Evolutionary conservation across 2,797 vertebrate genomes (phyloP).

Genomic region (Pseudochaenichthys georgianus): DNA sequence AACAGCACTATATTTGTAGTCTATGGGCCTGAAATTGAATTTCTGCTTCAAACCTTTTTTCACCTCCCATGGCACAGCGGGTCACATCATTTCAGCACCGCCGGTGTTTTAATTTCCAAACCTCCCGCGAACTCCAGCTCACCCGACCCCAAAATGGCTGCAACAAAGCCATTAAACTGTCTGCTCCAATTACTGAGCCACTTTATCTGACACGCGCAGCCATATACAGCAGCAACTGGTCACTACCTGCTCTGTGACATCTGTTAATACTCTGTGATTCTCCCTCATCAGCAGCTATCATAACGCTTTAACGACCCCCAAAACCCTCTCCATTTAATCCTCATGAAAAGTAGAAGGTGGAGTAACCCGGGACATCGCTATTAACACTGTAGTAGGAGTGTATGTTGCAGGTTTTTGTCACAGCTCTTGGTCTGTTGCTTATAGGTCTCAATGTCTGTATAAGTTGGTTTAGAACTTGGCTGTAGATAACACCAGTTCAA

Average conservation of each 20-base stretch:
- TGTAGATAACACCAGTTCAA: too few species aligned
- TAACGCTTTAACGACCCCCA: constrained; percentile 47
- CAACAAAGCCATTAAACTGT: constrained; percentile 68
- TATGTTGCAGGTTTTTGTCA: constrained; percentile 8
- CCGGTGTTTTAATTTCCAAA: constrained; percentile 55
- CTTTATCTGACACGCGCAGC: constrained; percentile 54
- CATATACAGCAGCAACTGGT: constrained; percentile 35
- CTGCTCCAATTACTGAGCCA: constrained; percentile 64
- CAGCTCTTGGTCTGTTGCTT: constrained; percentile 4
- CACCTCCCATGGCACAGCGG: constrained; percentile 52
- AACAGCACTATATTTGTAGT: constrained; percentile 51
- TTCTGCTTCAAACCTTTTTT: constrained; percentile 44
- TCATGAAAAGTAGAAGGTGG: constrained; percentile 30
- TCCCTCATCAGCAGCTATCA: constrained; percentile 43
- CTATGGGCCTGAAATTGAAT: constrained; percentile 65
- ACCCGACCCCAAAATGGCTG: constrained; percentile 60
- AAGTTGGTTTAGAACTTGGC: too few species aligned
- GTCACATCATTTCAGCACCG: constrained; percentile 48
- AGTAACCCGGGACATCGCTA: constrained; percentile 27
- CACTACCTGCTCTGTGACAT: constrained; percentile 32
- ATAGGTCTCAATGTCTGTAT: constrained; percentile 30
- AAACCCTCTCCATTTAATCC: not conserved
- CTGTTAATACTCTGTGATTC: constrained; percentile 42
- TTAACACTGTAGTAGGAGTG: constrained; percentile 12
- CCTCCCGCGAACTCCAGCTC: constrained; percentile 26